Conservation (phyloP, 1,140 invertebrate genomes). For the Sycobia sp. region DNA sequence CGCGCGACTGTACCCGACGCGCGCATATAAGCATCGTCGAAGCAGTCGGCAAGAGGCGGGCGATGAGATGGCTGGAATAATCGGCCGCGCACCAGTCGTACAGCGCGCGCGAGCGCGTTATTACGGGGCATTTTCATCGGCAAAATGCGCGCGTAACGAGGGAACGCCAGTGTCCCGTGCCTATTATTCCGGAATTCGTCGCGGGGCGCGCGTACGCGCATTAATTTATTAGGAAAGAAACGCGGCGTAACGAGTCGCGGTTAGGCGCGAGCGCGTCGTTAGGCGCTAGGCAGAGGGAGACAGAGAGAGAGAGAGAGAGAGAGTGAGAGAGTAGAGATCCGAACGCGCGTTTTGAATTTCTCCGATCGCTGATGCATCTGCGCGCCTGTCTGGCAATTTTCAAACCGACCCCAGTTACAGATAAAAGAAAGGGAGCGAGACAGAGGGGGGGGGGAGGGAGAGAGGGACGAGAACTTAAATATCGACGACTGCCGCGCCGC, state of each 20-base stretch:
- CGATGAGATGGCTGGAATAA: slow-evolving; percentile 8
- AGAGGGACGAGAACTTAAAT: no score
- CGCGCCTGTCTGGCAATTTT: not conserved
- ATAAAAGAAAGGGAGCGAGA: no score
- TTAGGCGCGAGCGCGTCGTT: not conserved
- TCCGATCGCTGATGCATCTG: slow-evolving; percentile 35
- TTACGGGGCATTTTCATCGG: slow-evolving; percentile 10
- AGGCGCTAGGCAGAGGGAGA: slow-evolving; percentile 30
- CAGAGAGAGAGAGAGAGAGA: slow-evolving; percentile 20
- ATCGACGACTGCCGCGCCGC: no score
- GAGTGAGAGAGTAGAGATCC: not conserved
- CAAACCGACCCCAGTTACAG: not conserved
- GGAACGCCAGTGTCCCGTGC: slow-evolving; percentile 2
- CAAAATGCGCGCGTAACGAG: slow-evolving; percentile 17
- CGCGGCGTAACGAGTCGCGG: not conserved
- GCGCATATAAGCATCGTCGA: no score
- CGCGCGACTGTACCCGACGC: no score
- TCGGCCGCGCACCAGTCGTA: not conserved
- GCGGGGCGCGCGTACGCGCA: not conserved
- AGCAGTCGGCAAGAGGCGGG: not conserved
- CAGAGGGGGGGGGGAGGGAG: no score
- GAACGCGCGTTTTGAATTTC: slow-evolving; percentile 51
- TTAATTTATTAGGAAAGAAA: slow-evolving; percentile 14
- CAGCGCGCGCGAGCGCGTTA: no score
- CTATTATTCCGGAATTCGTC: not conserved